Conservation (phyloP, 2,797 vertebrate genomes). For the Platyrinchus mystaceus region DNA sequence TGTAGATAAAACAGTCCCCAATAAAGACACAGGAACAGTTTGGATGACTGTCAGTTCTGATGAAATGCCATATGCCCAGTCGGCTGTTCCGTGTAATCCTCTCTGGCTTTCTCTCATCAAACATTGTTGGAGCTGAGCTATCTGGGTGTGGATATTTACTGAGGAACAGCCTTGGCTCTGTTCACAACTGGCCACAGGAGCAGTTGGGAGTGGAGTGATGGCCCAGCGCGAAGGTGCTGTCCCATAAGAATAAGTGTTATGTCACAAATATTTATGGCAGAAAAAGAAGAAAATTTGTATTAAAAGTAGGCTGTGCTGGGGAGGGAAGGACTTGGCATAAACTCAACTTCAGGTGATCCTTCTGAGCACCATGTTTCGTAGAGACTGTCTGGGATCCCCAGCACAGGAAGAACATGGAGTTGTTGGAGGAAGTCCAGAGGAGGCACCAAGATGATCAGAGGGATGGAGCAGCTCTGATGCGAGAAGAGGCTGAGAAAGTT, state of each 20-base stretch:
- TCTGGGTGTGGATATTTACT: not conserved
- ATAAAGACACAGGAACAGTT: not conserved
- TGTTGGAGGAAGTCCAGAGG: not conserved
- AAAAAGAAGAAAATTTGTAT: not conserved
- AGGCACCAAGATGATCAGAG: not conserved
- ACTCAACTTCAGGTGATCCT: not conserved
- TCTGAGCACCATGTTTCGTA: rapidly evolving
- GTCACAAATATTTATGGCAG: too few relatives aligned
- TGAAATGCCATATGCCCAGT: not conserved
- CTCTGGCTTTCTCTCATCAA: not conserved
- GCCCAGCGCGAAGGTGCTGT: not conserved
- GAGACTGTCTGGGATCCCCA: not conserved
- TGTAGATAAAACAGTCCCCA: not conserved
- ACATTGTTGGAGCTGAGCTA: rapidly evolving
- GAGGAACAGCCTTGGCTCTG: not conserved
- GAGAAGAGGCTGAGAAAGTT: not conserved
- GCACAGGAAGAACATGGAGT: not conserved
- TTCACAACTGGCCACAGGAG: not conserved
- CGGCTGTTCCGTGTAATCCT: not conserved
- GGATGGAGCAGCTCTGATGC: not conserved
- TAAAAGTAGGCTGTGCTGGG: not conserved
- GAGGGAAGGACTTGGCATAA: not conserved
- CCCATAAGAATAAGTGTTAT: rapidly evolving
- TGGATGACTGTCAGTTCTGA: not conserved
- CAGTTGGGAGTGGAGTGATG: rapidly evolving